These are phyloP conservation scores for Choloepus didactylus DNA, from an alignment of 2,797 vertebrate species.

Conservation along the genomic window DNA sequence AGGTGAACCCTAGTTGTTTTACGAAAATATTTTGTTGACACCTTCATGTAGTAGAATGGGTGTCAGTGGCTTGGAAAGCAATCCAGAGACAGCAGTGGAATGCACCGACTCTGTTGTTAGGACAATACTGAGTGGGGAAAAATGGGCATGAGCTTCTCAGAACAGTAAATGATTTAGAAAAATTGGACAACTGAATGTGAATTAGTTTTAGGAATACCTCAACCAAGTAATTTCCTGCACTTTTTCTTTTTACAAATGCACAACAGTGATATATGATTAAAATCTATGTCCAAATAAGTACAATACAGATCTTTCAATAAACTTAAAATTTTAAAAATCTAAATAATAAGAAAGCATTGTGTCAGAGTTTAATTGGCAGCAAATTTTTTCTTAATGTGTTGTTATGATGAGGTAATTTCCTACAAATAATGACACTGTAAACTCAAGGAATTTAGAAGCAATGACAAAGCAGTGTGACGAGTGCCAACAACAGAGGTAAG, in stretches of 20 bases:
- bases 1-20: background rate
- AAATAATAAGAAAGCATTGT: slow-evolving; percentile 34
- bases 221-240: slow-evolving; percentile 15
- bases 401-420: slow-evolving; percentile 32
- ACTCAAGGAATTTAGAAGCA: slow-evolving; percentile 27
- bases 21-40: slow-evolving; percentile 10
- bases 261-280: background rate
- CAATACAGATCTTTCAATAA: slow-evolving; percentile 26
- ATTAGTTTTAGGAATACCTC: background rate
- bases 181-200: background rate
- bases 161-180: slow-evolving; percentile 41
- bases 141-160: background rate
- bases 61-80: slow-evolving; percentile 2
- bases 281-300: background rate
- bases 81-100: background rate
- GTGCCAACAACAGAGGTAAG: background rate
- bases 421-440: slow-evolving; percentile 50
- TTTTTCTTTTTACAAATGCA: slow-evolving; percentile 53
- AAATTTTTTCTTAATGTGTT: slow-evolving; percentile 31
- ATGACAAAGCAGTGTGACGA: background rate
- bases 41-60: slow-evolving; percentile 14
- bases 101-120: background rate
- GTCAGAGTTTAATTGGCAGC: slow-evolving; percentile 29
- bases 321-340: background rate
- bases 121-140: background rate